These are phyloP conservation scores for Carollia perspicillata DNA, from an alignment of 2,113 vertebrate genomes.

Conservation along the genomic window DNA sequence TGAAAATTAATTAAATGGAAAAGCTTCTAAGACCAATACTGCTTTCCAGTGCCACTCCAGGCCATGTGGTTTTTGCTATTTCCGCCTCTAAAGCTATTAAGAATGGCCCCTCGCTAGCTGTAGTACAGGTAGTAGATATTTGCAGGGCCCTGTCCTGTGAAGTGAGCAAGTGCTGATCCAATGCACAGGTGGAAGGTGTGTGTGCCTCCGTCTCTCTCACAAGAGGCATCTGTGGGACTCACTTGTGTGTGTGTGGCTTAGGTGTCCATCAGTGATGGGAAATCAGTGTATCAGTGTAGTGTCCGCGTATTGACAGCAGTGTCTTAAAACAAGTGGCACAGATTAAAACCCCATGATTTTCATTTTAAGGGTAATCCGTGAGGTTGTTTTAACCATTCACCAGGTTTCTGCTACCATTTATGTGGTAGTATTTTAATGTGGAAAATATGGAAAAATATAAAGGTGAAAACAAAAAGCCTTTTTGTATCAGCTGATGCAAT, in stretches of 20 bases:
- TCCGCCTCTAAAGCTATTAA: conserved; percentile 23
- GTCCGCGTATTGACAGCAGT: neutral
- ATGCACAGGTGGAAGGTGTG: neutral
- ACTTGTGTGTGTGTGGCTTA: neutral
- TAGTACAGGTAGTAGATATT: neutral
- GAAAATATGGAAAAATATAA: neutral
- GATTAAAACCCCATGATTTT: conserved; percentile 13
- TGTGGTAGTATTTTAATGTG: neutral
- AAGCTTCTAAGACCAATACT: conserved; percentile 18
- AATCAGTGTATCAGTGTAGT: neutral
- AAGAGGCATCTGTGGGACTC: neutral
- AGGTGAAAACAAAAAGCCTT: neutral
- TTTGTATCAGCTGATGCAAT: neutral
- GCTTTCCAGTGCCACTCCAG: neutral
- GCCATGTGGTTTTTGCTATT: neutral
- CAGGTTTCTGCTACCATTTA: neutral
- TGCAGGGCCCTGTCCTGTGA: neutral
- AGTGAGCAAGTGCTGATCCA: neutral
- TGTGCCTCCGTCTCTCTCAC: neutral
- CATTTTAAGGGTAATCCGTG: neutral
- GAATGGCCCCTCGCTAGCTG: neutral
- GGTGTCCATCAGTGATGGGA: neutral
- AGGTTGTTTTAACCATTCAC: conserved; percentile 7
- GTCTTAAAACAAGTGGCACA: neutral
- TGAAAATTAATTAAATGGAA: conserved; percentile 48